Conservation (phyloP, 2,113 vertebrate genomes). For the Cinclus cinclus region DNA sequence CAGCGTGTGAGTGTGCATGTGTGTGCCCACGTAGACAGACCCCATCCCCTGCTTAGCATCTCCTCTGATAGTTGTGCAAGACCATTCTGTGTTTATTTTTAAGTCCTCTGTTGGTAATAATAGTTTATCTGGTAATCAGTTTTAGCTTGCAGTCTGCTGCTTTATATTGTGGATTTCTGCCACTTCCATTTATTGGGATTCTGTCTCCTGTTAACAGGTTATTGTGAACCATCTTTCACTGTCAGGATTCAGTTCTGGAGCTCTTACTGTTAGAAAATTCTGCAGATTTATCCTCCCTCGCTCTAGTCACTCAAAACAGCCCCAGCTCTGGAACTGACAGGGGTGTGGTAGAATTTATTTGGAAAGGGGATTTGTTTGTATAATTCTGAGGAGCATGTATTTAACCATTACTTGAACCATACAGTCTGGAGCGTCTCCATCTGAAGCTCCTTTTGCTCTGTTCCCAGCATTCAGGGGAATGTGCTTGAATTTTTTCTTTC, state of each 20-base stretch:
- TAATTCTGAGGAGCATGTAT: not conserved
- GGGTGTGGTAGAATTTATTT: not conserved
- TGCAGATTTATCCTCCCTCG: not conserved
- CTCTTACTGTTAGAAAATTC: not conserved
- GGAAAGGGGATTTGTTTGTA: slow-evolving; percentile 5
- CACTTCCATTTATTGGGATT: slow-evolving; percentile 12
- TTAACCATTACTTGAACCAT: not conserved
- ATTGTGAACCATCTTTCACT: slow-evolving; percentile 13
- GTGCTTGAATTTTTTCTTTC: not conserved
- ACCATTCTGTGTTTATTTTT: not conserved
- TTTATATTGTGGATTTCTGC: not conserved
- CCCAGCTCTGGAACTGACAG: not conserved
- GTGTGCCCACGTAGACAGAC: accelerated
- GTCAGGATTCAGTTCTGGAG: not conserved
- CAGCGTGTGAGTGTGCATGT: accelerated
- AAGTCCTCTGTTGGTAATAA: not conserved
- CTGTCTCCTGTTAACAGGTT: slow-evolving; percentile 9
- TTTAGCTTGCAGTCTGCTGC: not conserved
- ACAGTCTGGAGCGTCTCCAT: not conserved
- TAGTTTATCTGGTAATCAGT: not conserved
- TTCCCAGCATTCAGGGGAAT: not conserved
- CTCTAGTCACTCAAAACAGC: not conserved
- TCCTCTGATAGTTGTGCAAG: not conserved
- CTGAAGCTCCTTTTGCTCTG: not conserved
- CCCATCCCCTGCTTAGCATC: not conserved